Evolutionary conservation across 2,888 invertebrate species (phyloP), one percentile per base, ranked within the genome.

Genomic region (Panzeria rudis): DNA sequence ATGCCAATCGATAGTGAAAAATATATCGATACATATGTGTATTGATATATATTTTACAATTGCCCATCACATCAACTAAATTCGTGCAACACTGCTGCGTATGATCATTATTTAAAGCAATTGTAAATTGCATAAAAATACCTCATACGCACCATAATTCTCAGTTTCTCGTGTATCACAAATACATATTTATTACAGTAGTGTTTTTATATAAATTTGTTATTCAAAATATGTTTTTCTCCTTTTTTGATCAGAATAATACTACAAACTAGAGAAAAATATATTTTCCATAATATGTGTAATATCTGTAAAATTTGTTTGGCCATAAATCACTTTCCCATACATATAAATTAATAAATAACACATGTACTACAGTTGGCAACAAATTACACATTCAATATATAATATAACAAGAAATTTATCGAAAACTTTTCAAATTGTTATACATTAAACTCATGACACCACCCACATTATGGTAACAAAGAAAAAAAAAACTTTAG

Each of bases 361-460:
- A 75, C 68, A 41, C 81, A 75, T 69, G 69, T 54, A 76, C 32
- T 52, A 81, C 75, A 81, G 61, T 75, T 61, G 62, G 50, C 69
- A 69, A 76, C 75, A 81, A 81, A 81, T 81, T 75, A 52, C 81
- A 75, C 52, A 61, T 75, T 75, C 68, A 75, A 75, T 81, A 75
- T 81, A n/a, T 81, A 73, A 84, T 73, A 38, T 38, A 72, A 61
- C 66, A 84, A 38, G 68, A 68, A 81, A 81, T 72, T 66, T 80
- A 77, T 77, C 77, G 77, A 81, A 77, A 81, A 84, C 25, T 84
- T 72, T 78, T 81, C 47, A 72, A 84, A 81, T 81, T 81, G 72
- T 61, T 78, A 47, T 85, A 47, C 66, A 80, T 80, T 77, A 73
- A 73, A 38, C 61, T 73, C 68, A 78, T 62, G 84, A 81, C 78